These are phyloP conservation scores for Rhincodon typus DNA, from an alignment of 2,797 vertebrate genomes.

Conservation along the genomic window DNA sequence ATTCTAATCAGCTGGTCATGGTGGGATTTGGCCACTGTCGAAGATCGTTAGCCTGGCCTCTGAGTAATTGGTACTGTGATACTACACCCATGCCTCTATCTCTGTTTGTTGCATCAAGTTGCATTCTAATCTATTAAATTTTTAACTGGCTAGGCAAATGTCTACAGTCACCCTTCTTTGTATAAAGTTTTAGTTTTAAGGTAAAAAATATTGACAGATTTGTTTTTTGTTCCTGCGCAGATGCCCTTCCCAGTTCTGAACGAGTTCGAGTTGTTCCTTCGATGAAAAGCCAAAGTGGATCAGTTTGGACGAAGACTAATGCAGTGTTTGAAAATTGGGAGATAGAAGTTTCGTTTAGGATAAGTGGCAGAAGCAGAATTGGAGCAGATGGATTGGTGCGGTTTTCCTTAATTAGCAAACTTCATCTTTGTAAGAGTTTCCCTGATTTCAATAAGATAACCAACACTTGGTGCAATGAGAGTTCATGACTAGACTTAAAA, in stretches of 20 bases:
- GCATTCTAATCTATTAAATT: background rate
- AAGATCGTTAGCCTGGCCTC: no score
- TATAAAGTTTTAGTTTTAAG: background rate
- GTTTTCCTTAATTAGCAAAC: background rate
- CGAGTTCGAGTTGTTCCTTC: conserved; percentile 47
- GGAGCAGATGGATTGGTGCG: conserved; percentile 51
- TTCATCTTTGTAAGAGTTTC: background rate
- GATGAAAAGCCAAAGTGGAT: conserved; percentile 42
- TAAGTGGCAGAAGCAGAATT: conserved; percentile 39
- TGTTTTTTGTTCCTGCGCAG: conserved; percentile 39
- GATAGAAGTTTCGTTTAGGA: conserved; percentile 46
- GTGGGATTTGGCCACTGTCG: background rate
- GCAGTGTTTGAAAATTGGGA: conserved; percentile 49
- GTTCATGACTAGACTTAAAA: background rate
- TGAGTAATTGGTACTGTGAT: background rate
- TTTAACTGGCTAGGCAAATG: background rate
- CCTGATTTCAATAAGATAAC: background rate
- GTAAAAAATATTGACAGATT: no score
- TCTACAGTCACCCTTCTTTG: background rate
- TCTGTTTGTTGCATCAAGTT: background rate
- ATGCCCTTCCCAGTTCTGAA: conserved; percentile 44
- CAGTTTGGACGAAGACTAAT: conserved; percentile 44
- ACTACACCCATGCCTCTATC: no score
- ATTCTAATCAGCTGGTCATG: background rate
- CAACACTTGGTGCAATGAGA: background rate